Conservation (phyloP, 2,113 vertebrate genomes). For the Bubo bubo region DNA sequence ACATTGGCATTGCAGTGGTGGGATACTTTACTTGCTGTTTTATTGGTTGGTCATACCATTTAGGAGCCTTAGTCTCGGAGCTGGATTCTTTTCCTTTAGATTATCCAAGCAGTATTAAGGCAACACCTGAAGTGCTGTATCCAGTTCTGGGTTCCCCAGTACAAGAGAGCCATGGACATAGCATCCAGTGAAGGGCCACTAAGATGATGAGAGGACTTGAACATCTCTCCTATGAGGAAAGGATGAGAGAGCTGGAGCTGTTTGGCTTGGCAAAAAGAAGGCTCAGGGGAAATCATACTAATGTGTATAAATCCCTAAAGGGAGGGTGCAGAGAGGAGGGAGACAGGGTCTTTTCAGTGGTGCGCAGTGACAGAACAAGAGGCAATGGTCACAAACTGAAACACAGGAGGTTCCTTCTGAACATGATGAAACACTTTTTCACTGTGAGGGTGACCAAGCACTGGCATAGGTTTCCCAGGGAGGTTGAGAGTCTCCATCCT, state of each 20-base stretch:
- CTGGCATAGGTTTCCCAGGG: neutral
- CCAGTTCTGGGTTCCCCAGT: neutral
- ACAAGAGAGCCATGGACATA: neutral
- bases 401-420: neutral
- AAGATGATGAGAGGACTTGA: neutral
- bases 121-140: neutral
- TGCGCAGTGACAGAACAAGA: neutral
- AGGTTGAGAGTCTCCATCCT: neutral
- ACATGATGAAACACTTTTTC: neutral
- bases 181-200: neutral
- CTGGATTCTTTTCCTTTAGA: neutral
- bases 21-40: neutral
- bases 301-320: neutral
- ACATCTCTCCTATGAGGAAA: neutral
- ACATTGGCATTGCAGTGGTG: neutral
- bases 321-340: neutral
- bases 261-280: neutral
- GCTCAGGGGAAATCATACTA: fast-evolving
- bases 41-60: neutral
- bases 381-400: neutral
- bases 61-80: neutral
- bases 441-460: neutral
- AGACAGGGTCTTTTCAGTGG: neutral
- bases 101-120: neutral
- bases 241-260: neutral